These are phyloP conservation scores for Ceratotherium simum DNA, from an alignment of 2,113 vertebrate species.

Conservation along the genomic window DNA sequence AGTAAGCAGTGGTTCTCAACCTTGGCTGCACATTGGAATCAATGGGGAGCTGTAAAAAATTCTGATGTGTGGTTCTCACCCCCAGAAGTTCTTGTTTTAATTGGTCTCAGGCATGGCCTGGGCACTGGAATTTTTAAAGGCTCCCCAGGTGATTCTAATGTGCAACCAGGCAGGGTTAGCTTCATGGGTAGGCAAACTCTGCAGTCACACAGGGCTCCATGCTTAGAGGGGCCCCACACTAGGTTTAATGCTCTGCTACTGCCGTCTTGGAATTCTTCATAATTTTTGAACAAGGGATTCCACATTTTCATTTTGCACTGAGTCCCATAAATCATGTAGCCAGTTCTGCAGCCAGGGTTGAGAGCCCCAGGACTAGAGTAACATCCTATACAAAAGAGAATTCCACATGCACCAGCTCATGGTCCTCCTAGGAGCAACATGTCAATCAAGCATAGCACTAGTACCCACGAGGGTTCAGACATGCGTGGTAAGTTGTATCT, in stretches of 20 bases:
- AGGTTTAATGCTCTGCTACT: background rate
- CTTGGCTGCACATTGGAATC: slow-evolving; percentile 32
- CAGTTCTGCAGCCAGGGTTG: background rate
- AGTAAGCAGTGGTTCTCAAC: slow-evolving; percentile 10
- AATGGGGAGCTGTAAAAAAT: slow-evolving; percentile 16
- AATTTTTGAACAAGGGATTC: background rate
- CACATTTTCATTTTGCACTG: background rate
- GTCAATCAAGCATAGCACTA: background rate
- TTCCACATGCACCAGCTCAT: background rate
- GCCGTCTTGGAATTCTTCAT: slow-evolving; percentile 20
- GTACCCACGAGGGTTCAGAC: background rate
- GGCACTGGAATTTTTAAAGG: background rate
- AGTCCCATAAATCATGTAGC: background rate
- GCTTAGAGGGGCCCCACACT: background rate
- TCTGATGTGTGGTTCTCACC: background rate
- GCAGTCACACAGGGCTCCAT: background rate
- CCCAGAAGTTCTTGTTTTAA: slow-evolving; percentile 15
- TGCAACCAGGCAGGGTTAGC: background rate
- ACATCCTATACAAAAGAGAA: background rate
- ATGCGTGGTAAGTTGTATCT: background rate
- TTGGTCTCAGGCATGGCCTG: background rate
- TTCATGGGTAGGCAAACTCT: background rate
- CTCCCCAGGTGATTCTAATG: background rate
- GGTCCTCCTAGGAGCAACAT: background rate
- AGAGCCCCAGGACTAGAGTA: background rate